A percentile compares a stretch with the other conserved stretches of the same genome.
Conservation (phyloP, 1,140 invertebrate species). For the Hydropsyche tenuis region DNA sequence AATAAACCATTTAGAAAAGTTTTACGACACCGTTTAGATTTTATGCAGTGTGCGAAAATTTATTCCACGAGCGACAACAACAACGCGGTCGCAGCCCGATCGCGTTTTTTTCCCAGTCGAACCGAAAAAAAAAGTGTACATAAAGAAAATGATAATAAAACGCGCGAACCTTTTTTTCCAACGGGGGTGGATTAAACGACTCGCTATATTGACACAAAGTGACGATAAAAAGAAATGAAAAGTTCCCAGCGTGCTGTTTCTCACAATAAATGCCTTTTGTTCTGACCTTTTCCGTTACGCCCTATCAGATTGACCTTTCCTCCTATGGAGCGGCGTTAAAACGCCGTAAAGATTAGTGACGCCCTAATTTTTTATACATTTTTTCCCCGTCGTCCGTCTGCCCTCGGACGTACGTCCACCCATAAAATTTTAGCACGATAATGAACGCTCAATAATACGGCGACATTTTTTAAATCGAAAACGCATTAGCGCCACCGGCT, state of each 20-base stretch:
- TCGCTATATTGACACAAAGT: slow-evolving; percentile 47
- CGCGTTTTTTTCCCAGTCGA: no score
- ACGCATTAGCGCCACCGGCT: background rate
- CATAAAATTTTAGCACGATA: background rate
- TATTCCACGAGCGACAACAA: slow-evolving; percentile 21
- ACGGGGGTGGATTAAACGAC: slow-evolving; percentile 40
- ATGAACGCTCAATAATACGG: slow-evolving; percentile 1
- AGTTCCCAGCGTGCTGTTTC: slow-evolving; percentile 40
- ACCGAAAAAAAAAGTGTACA: background rate
- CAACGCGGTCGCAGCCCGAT: background rate
- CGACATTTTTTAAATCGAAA: background rate
- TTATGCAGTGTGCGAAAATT: slow-evolving; percentile 40
- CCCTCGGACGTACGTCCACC: background rate
- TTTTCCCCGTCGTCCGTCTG: no score
- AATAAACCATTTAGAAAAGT: slow-evolving; percentile 38
- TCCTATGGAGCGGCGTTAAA: slow-evolving; percentile 23
- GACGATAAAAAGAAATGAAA: slow-evolving; percentile 49
- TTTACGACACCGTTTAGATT: slow-evolving; percentile 37
- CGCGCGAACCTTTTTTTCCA: slow-evolving; percentile 4
- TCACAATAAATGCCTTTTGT: slow-evolving; percentile 43
- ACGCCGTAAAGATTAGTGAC: slow-evolving; percentile 24
- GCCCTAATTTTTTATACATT: slow-evolving; percentile 18
- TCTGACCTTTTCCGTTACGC: slow-evolving; percentile 36
- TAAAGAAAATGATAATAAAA: background rate
- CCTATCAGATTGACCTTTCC: slow-evolving; percentile 28